phyloP scores from a whole-genome alignment of 2,888 invertebrate species.

The Dasypogon diadema region DNA sequence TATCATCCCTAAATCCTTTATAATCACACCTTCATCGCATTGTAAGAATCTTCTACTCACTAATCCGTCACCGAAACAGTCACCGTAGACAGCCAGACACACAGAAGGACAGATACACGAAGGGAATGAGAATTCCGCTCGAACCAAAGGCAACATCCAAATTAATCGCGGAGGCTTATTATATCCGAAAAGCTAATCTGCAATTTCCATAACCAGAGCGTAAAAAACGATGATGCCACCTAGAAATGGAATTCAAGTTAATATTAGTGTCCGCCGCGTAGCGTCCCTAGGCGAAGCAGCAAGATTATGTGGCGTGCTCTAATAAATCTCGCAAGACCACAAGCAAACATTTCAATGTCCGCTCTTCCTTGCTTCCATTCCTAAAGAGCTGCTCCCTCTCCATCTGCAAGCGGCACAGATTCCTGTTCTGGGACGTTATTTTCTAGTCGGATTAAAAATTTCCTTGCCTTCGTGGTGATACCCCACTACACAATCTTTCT shows the following conservation, averaged over 20 bases:
- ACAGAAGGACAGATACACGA: no score
- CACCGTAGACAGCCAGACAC: no score
- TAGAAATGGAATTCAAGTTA: constrained; percentile 22
- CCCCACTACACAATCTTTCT: background rate
- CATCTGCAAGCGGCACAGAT: constrained; percentile 15
- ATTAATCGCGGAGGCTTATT: constrained; percentile 37
- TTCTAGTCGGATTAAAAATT: constrained; percentile 40
- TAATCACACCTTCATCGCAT: background rate
- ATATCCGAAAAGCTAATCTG: constrained; percentile 35
- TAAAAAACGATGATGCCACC: constrained; percentile 31
- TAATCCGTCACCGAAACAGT: background rate
- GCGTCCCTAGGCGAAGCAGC: background rate
- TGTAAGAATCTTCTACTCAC: background rate
- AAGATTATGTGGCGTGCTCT: constrained; percentile 7
- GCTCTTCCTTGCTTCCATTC: background rate
- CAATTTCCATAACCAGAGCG: constrained; percentile 36
- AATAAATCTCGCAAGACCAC: constrained; percentile 29
- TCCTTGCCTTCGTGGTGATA: background rate
- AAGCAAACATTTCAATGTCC: background rate
- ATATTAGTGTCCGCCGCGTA: constrained; percentile 11
- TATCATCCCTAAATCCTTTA: background rate
- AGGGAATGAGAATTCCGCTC: background rate
- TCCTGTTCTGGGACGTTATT: constrained; percentile 34
- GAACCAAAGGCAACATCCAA: constrained; percentile 13
- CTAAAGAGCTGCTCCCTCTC: background rate